Conservation (phyloP, 1,140 invertebrate species). For the Magallana ariakensis region DNA sequence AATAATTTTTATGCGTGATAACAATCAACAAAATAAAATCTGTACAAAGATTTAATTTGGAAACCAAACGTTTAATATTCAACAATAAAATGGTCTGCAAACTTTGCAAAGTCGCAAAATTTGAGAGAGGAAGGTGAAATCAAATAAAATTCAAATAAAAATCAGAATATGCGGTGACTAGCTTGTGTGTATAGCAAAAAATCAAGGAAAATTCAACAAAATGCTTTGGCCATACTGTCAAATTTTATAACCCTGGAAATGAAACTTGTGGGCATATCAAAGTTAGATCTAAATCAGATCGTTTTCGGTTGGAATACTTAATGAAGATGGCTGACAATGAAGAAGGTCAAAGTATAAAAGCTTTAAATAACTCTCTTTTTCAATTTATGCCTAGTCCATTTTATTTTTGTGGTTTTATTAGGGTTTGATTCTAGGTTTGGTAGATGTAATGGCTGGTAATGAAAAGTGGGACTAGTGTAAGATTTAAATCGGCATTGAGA, state of each 20-base stretch:
- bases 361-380: conserved; percentile 35
- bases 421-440: conserved; percentile 19
- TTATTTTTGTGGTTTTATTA: conserved; percentile 31
- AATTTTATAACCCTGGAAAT: conserved; percentile 17
- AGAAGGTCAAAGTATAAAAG: conserved; percentile 29
- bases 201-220: not conserved
- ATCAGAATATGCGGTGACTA: not conserved
- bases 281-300: conserved; percentile 22
- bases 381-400: conserved; percentile 27
- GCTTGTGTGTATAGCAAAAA: not conserved
- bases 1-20: not conserved
- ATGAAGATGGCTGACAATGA: conserved; percentile 17
- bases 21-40: conserved; percentile 29
- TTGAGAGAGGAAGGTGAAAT: not conserved
- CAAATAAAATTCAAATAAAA: conserved; percentile 16
- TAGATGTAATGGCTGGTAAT: conserved; percentile 19
- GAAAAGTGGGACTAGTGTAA: conserved; percentile 29
- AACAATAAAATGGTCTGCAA: conserved; percentile 24
- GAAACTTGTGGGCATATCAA: conserved; percentile 26
- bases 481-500: conserved; percentile 28
- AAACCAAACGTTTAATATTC: conserved; percentile 14
- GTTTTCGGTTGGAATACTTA: conserved; percentile 18
- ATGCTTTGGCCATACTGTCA: not conserved
- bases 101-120: conserved; percentile 21
- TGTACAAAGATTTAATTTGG: conserved; percentile 1